Conservation (phyloP, 2,888 invertebrate species). For the Leptopterna dolabrata region DNA sequence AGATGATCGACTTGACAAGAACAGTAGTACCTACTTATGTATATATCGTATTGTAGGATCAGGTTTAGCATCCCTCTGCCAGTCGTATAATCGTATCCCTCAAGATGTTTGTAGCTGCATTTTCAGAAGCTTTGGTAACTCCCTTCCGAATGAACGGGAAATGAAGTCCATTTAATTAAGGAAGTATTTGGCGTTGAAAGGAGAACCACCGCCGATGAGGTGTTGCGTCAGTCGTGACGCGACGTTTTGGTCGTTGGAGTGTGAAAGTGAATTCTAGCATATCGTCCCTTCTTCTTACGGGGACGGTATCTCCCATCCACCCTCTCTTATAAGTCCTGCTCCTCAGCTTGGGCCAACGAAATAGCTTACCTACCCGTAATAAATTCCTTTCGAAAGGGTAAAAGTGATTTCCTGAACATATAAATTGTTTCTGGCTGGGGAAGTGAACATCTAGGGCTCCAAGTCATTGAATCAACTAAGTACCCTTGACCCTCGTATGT, state of each 20-base stretch:
- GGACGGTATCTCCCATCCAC: not conserved
- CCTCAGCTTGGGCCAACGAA: not conserved
- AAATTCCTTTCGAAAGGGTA: not conserved
- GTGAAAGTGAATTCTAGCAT: constrained; percentile 4
- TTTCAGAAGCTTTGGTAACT: too few relatives aligned
- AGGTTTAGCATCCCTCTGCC: too few relatives aligned
- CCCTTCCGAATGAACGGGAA: not conserved
- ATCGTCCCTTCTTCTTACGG: not conserved
- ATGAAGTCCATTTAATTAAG: not conserved
- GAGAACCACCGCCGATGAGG: not conserved
- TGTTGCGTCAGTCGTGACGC: not conserved
- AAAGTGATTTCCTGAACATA: not conserved
- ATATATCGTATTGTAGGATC: too few relatives aligned
- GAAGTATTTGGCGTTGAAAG: not conserved
- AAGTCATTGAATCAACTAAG: not conserved
- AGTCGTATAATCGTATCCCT: too few relatives aligned
- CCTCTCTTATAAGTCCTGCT: not conserved
- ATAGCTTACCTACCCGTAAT: not conserved
- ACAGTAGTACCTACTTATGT: too few relatives aligned
- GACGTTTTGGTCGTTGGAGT: not conserved
- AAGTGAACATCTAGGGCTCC: not conserved
- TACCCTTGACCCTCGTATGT: too few relatives aligned
- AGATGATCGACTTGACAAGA: too few relatives aligned
- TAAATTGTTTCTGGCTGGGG: not conserved
- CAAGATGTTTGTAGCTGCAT: too few relatives aligned